Percentiles rank a stretch among this genome's conserved stretches.
Conservation (phyloP, 2,113 vertebrate species). For the Ascaphus truei region DNA sequence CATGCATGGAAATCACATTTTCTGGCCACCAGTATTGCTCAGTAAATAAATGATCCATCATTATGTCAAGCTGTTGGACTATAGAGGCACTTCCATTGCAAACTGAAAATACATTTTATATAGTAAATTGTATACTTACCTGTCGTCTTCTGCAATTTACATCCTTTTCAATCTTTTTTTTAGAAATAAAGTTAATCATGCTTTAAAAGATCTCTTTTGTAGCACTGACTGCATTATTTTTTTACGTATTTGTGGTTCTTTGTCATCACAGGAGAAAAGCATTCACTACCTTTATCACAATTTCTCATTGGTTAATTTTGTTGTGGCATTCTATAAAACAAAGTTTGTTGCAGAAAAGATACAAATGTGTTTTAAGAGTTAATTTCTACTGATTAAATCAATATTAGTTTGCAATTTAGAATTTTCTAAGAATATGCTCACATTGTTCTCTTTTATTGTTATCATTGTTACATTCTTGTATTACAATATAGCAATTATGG, state of each 20-base stretch:
- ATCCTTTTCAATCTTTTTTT: slow-evolving; percentile 46
- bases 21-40: slow-evolving; percentile 76
- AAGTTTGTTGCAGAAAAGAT: no score
- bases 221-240: background rate
- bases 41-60: slow-evolving; percentile 89
- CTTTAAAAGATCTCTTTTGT: no score
- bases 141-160: slow-evolving; percentile 42
- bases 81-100: slow-evolving; percentile 53
- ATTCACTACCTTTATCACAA: no score
- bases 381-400: no score
- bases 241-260: background rate
- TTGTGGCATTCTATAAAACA: no score
- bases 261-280: background rate
- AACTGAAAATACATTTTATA: slow-evolving; percentile 52
- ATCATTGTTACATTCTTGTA: no score
- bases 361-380: no score
- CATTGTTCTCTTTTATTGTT: no score
- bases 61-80: slow-evolving; percentile 74
- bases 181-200: slow-evolving; percentile 46
- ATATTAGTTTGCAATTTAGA: no score
- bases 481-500: no score
- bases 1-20: slow-evolving; percentile 84
- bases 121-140: slow-evolving; percentile 44
- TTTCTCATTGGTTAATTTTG: no score
- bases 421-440: no score